Base-by-base conservation (phyloP, 2,113 vertebrate genomes). In the Centropus unirufus region DNA sequence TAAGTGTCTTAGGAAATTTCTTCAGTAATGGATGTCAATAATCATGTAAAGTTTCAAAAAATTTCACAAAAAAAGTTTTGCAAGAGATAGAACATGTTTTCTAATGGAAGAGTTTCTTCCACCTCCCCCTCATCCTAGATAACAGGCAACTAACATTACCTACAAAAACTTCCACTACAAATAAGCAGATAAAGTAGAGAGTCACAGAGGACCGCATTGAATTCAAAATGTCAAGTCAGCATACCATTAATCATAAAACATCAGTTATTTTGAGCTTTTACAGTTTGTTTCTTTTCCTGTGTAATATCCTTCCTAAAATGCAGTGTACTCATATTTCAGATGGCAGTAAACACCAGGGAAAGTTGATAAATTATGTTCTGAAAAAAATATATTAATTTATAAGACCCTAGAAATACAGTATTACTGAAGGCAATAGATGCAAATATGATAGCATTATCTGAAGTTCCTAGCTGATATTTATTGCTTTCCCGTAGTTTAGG, bases 341-440 rank as follows among this genome's bases (percentile, higher is more conserved):
- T 15, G 89, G 80, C 92, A 93, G 95, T 88, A 95, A 90, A 89
- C 67, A 89, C 63, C 90, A 58, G 87, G 83, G 83, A 94, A 85
- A 90, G 54, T 34, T 89, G 87, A 89, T 69, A 91, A 95, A 90
- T 91, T 12, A 73, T 52, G 5, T 30, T 92, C 61, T 51, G 34
- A 17, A 29, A 92, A 90, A 92, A 90, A 84, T 72, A 14, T 39
- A 46, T 9, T 22, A 49, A 76, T 94, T 91, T 78, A 68, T 86
- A 51, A 70, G 44, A 77, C 26, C 44, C 24, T 83, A 91, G 66
- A 73, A 58, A 92, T 78, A 84, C 58, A 55, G 69, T 70, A 36
- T 54, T 80, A 77, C 18, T 49, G 39, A 81, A 93, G 20, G 64
- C 40, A 92, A 91, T 90, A 93, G 40, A 78, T 90, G 29, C 27